Base-by-base conservation (phyloP, 2,113 vertebrate genomes). In the Bubo scandiacus region DNA sequence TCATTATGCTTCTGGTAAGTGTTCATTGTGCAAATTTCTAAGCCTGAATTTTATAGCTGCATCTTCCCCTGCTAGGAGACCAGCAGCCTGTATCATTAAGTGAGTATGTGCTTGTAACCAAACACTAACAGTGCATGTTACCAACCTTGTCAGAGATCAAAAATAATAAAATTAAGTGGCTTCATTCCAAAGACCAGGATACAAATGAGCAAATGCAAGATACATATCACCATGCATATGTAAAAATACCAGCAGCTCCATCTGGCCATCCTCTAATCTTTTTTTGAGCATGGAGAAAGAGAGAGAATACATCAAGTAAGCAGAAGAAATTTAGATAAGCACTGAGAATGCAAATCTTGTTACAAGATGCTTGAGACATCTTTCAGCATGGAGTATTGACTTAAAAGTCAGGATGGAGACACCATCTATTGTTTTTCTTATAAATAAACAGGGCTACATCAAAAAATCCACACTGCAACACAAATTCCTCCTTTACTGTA, bases 201-300 rank as follows among this genome's bases (percentile, higher is more conserved):
- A 67, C 57, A 59, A 58, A 91, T 6, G 20, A 66, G 36, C 29
- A 92, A 72, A 55, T 25, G 27, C 38, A 75, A 78, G 40, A 15
- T 29, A 32, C 0, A 0, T 8, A 67, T 52, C n/a, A 40, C 42
- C 58, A 14, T 7, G 15, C 9, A 3, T 27, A 59, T 6, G 63
- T 66, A 52, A 40, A 59, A 2, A 2, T 3, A 20, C 67, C 22
- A 42, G 54, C 75, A 81, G 34, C 61, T 78, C 42, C 71, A 22
- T 13, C 34, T 40, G 66, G 36, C 38, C 52, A 13, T 45, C 57
- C 52, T 62, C 43, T 14, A 21, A 23, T 62, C 34, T 36, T n/a
- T 38, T 65, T 34, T 15, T 15, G 11, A 86, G 25, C 32, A 18
- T 8, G 12, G 54, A 62, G 36, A 68, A 14, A 23, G 26, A 26